Conservation (phyloP, 2,888 invertebrate species). For the Polyommatus icarus region DNA sequence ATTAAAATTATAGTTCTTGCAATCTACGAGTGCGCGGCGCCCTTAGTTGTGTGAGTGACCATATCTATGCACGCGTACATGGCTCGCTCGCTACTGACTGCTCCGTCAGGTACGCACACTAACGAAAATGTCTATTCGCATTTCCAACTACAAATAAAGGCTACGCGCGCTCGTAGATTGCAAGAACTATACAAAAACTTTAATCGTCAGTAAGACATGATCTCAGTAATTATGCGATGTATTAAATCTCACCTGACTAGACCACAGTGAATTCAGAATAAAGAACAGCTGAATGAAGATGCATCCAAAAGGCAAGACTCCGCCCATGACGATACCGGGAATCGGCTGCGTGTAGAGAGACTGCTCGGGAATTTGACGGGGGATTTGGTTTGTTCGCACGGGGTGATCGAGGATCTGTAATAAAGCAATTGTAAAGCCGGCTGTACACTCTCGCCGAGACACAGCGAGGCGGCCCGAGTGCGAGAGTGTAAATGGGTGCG, state of each 20-base stretch:
- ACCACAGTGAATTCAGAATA: slow-evolving; percentile 99
- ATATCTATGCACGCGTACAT: no score
- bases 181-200: background rate
- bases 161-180: no score
- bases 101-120: no score
- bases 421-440: slow-evolving; percentile 22
- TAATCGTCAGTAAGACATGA: background rate
- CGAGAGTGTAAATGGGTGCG: no score
- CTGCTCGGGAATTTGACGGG: slow-evolving; percentile 98
- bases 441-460: no score
- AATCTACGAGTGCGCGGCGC: no score
- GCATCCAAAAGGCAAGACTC: slow-evolving; percentile 98
- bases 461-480: no score
- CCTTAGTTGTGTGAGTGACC: no score
- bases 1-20: background rate
- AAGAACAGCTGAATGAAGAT: slow-evolving; percentile 99
- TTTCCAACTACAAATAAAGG: no score
- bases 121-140: no score
- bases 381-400: slow-evolving; percentile 99
- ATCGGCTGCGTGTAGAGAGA: slow-evolving; percentile 98
- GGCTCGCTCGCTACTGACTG: no score
- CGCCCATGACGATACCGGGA: slow-evolving; percentile 98
- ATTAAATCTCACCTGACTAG: slow-evolving; percentile 71
- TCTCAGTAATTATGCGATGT: background rate
- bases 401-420: slow-evolving; percentile 95